A percentile compares a stretch with the other conserved stretches of the same genome.
Conservation (phyloP, 2,797 vertebrate species). For the Coregonus sp. region DNA sequence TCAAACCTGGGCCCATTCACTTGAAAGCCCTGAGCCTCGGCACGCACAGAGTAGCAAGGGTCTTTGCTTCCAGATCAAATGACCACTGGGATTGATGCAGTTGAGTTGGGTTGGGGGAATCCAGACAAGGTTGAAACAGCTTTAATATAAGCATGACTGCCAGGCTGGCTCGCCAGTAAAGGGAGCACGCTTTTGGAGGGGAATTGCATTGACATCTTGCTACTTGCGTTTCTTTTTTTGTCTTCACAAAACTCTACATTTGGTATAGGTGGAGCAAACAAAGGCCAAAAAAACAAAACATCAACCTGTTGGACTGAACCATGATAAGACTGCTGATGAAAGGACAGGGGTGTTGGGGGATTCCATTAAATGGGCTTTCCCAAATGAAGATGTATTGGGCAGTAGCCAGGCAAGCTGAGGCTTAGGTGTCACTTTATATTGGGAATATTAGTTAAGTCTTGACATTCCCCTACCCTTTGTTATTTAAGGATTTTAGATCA, state of each 20-base stretch:
- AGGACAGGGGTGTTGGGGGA: constrained; percentile 28
- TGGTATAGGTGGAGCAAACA: constrained; percentile 62
- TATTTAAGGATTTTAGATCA: no score
- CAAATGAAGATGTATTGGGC: constrained; percentile 48
- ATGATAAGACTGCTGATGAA: constrained; percentile 23
- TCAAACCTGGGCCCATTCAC: constrained; percentile 8
- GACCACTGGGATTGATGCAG: constrained; percentile 49
- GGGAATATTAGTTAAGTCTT: neutral
- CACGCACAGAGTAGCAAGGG: constrained; percentile 57
- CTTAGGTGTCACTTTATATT: neutral
- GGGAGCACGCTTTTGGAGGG: constrained; percentile 46
- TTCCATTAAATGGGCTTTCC: constrained; percentile 35
- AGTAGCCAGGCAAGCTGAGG: constrained; percentile 49
- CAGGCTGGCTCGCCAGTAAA: constrained; percentile 24
- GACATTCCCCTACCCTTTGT: no score
- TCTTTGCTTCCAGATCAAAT: constrained; percentile 43
- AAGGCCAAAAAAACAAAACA: constrained; percentile 62
- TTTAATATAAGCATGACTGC: constrained; percentile 37
- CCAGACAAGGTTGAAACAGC: constrained; percentile 46
- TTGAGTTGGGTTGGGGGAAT: neutral
- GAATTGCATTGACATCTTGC: constrained; percentile 80
- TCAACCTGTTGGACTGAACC: constrained; percentile 54
- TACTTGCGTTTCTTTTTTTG: constrained; percentile 57
- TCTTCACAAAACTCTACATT: constrained; percentile 72
- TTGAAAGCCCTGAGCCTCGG: constrained; percentile 30